Evolutionary conservation across 2,888 invertebrate species (phyloP).

Genomic region (Troides helena): DNA sequence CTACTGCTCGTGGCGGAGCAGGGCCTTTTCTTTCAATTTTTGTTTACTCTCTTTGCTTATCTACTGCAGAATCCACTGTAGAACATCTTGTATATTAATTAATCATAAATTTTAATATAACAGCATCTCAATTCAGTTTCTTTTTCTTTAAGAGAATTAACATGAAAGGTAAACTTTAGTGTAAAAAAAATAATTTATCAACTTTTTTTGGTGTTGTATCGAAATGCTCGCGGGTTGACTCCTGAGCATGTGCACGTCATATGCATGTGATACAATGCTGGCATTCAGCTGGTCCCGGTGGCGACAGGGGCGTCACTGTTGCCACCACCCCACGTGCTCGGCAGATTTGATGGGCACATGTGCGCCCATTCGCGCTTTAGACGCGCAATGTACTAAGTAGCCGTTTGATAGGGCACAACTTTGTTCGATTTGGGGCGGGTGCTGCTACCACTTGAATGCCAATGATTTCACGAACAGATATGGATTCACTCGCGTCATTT

Average conservation of each 20-base stretch:
- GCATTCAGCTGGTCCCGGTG: constrained; percentile 53
- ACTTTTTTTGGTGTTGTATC: background rate
- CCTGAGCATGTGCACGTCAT: constrained; percentile 52
- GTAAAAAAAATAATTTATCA: background rate
- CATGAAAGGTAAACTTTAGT: background rate
- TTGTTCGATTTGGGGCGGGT: constrained; percentile 30
- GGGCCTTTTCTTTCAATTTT: too few species aligned
- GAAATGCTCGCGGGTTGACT: constrained; percentile 7
- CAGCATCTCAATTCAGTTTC: too few species aligned
- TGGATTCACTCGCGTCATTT: background rate
- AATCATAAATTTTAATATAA: too few species aligned
- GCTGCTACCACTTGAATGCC: background rate
- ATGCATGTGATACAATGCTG: constrained; percentile 63
- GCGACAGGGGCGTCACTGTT: constrained; percentile 45
- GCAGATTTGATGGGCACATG: constrained; percentile 57
- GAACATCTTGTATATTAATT: background rate
- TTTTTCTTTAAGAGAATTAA: background rate
- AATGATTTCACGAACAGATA: background rate
- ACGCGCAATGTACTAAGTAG: constrained; percentile 34
- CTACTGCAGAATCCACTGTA: too few species aligned
- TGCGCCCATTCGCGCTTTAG: constrained; percentile 38
- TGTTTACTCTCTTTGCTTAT: too few species aligned
- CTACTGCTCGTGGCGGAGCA: too few species aligned
- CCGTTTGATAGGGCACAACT: constrained; percentile 35
- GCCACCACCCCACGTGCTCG: constrained; percentile 59